Evolutionary conservation across 2,113 vertebrate genomes (phyloP), one percentile per base, ranked within the genome.

Genomic region (Pholis gunnellus): DNA sequence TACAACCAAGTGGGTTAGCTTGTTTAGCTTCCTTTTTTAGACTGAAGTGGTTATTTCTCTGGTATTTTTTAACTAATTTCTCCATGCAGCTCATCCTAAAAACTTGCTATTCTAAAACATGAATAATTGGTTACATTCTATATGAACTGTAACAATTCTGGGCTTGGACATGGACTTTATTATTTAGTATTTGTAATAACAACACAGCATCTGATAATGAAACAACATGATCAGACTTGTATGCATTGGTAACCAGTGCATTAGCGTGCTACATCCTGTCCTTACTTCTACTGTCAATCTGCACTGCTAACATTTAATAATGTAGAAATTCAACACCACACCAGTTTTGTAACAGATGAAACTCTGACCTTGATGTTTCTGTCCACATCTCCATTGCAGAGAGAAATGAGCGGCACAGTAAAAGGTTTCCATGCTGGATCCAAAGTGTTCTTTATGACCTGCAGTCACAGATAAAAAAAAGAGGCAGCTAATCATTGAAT

Each of bases 391-490:
- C 97, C 98, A 78, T 99, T 96, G 22, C 98, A 99, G 74, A 99
- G 95, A 18, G 98, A 99, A 88, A 99, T 95, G 60, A 99, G 94
- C 13, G 98, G 98, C 86, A 99, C 96, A 0, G 97, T 97, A 90
- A 99, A 99, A 0, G 97, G 92, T 84, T 98, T 99, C 98, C 98
- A 99, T 34, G 97, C 88, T 0, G 98, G 98, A 89, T 99, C 98
- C 94, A 99, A 93, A 0, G 98, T 99, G 93, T 99, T 98, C 91
- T 99, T 99, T 93, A 99, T 98, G 79, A 99, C 98, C 98, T 99
- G 82, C 27, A 78, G 81, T 48, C 63, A 86, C 48, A 92, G 27
- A 87, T 27, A 83, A 27, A 20, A 17, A 8, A 9, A 75, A 86
- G 6, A 79, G 50, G 4, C 27, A 79, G 1, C 0, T 60, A 57